A percentile compares a stretch with the other conserved stretches of the same genome.
These are phyloP conservation scores for Pasiphila rectangulata DNA, from an alignment of 2,888 invertebrate genomes.

Conservation along the genomic window DNA sequence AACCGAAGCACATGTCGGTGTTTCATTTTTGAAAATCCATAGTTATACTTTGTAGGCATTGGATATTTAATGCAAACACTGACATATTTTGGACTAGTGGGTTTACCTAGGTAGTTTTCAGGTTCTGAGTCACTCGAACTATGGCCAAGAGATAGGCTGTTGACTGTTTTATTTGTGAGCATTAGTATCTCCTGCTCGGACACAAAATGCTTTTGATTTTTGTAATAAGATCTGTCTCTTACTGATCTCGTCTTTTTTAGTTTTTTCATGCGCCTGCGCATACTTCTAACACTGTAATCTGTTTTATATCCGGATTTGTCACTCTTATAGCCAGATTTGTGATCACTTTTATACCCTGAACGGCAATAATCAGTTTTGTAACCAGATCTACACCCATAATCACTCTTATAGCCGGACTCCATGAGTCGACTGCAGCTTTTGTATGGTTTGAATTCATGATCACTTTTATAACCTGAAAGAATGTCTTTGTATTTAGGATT, in stretches of 20 bases:
- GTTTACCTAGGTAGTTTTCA: constrained; percentile 66
- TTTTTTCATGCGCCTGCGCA: constrained; percentile 73
- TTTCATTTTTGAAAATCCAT: constrained; percentile 64
- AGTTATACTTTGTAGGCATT: constrained; percentile 61
- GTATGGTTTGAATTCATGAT: constrained; percentile 76
- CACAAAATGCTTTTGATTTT: constrained; percentile 79
- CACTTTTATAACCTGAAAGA: constrained; percentile 82
- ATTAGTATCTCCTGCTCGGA: constrained; percentile 82
- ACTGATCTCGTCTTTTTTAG: constrained; percentile 76
- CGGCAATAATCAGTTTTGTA: constrained; percentile 75
- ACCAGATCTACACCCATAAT: constrained; percentile 79
- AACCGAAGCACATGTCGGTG: constrained; percentile 59
- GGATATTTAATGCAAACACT: constrained; percentile 73
- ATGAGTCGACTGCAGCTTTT: constrained; percentile 77
- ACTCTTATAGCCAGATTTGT: constrained; percentile 82
- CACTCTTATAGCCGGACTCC: constrained; percentile 82
- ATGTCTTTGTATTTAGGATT: constrained; percentile 83
- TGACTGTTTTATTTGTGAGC: constrained; percentile 77
- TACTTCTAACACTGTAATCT: constrained; percentile 76
- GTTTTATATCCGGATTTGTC: constrained; percentile 82
- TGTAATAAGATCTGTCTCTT: constrained; percentile 74
- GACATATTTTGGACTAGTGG: constrained; percentile 70
- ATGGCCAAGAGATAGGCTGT: constrained; percentile 80
- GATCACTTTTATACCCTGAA: constrained; percentile 83
- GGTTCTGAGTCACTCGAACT: constrained; percentile 78